Conservation (phyloP, 30 jellyfish, hydroid and myxozoan genomes). For the Aurelia aurita complex sp. Pacific region DNA sequence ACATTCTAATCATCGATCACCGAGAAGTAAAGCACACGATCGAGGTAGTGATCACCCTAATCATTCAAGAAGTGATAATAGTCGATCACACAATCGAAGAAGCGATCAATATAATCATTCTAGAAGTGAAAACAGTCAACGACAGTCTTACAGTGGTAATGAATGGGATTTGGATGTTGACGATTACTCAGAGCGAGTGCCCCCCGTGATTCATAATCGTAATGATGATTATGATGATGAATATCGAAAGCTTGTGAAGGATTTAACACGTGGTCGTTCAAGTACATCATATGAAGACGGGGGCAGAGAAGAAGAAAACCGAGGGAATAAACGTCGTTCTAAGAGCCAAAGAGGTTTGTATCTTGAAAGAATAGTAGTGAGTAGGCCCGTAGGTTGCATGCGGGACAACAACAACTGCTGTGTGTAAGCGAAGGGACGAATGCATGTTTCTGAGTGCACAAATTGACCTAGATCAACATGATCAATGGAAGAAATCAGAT, state of each 20-base stretch:
- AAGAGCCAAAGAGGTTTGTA: conserved; percentile 46
- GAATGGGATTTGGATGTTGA: conserved; percentile 52
- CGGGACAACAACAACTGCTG: too few relatives aligned
- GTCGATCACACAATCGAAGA: background rate
- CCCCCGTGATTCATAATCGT: background rate
- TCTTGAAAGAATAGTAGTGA: too few relatives aligned
- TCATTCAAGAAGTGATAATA: background rate
- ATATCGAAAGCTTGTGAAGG: conserved; percentile 23
- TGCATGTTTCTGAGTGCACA: too few relatives aligned
- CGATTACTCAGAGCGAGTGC: background rate
- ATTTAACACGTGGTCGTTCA: conserved; percentile 52
- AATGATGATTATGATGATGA: conserved; percentile 44
- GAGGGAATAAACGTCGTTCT: conserved; percentile 18
- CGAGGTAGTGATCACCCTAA: background rate
- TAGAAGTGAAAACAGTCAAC: background rate
- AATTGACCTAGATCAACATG: too few relatives aligned
- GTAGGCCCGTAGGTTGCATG: too few relatives aligned
- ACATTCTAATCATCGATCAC: background rate
- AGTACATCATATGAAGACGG: conserved; percentile 9
- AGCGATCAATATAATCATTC: background rate
- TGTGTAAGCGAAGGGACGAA: too few relatives aligned
- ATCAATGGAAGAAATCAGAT: too few relatives aligned
- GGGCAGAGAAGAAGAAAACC: too few relatives aligned
- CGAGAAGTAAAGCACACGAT: background rate
- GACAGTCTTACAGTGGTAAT: background rate